These are phyloP conservation scores for Sanderia malayensis DNA, from an alignment of 30 jellyfish, hydroid and myxozoan genomes.

Conservation along the genomic window DNA sequence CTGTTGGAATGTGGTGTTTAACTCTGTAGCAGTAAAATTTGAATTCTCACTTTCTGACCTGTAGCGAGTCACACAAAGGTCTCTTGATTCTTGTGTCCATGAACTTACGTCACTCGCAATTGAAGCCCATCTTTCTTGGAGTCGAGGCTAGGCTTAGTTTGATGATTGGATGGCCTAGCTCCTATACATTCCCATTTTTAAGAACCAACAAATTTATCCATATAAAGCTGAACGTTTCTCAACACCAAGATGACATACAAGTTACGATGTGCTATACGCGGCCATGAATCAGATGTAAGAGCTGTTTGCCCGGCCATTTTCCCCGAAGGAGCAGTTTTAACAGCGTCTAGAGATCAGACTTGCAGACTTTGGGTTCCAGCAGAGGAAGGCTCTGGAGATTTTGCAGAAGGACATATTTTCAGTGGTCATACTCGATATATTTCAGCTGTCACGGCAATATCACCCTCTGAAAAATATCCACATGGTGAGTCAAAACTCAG, in stretches of 20 bases:
- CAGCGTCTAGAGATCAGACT: slow-evolving; percentile 94
- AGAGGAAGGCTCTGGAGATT: slow-evolving; percentile 29
- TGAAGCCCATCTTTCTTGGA: too few relatives aligned
- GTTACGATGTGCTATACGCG: slow-evolving; percentile 72
- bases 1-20: too few relatives aligned
- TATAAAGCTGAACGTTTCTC: too few relatives aligned
- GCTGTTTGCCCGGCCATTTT: slow-evolving; percentile 83
- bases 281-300: slow-evolving; percentile 95
- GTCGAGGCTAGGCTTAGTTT: too few relatives aligned
- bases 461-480: slow-evolving; percentile 91
- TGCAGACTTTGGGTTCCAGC: slow-evolving; percentile 93
- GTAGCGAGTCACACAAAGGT: too few relatives aligned
- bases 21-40: too few relatives aligned
- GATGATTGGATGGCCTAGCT: too few relatives aligned
- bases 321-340: slow-evolving; percentile 85
- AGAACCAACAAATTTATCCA: too few relatives aligned
- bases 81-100: too few relatives aligned
- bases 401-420: slow-evolving; percentile 79
- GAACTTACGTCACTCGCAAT: too few relatives aligned
- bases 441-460: slow-evolving; percentile 85
- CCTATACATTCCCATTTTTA: too few relatives aligned
- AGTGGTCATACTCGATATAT: slow-evolving; percentile 91
- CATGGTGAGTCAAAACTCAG: slow-evolving; percentile 70
- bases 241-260: slow-evolving; percentile 68
- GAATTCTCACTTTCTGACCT: too few relatives aligned